phyloP scores from a whole-genome alignment of 2,113 vertebrate species.

The Pseudopipra pipra region DNA sequence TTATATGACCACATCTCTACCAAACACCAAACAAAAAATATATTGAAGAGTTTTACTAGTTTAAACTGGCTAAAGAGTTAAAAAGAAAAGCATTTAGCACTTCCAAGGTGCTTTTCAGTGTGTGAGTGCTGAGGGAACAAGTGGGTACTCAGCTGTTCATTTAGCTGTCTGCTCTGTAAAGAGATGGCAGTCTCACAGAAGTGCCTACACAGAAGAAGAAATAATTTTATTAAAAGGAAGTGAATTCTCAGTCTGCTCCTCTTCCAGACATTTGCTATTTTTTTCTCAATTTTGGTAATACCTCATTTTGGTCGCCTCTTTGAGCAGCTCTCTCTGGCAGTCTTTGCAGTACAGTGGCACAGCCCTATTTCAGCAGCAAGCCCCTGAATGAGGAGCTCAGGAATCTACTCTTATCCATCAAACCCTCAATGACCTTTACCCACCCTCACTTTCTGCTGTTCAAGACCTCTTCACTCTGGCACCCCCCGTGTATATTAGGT shows the following conservation, averaged over 20 bases:
- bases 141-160: neutral
- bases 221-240: neutral
- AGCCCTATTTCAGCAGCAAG: neutral
- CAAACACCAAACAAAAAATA: neutral
- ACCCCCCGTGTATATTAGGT: accelerated
- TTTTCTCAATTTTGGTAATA: neutral
- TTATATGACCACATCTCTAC: neutral
- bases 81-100: neutral
- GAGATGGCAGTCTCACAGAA: neutral
- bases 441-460: neutral
- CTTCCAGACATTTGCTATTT: neutral
- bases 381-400: neutral
- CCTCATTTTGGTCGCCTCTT: neutral
- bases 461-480: neutral
- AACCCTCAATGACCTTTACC: neutral
- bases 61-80: neutral
- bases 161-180: neutral
- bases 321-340: accelerated
- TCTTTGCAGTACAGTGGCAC: accelerated
- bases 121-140: neutral
- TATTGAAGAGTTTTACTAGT: neutral
- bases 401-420: neutral
- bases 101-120: neutral
- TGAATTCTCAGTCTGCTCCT: neutral
- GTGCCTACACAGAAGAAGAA: neutral